Percentiles rank a stretch among this genome's conserved stretches.
These are phyloP conservation scores for Grallaria varia DNA, from an alignment of 2,113 vertebrate genomes.

Conservation along the genomic window DNA sequence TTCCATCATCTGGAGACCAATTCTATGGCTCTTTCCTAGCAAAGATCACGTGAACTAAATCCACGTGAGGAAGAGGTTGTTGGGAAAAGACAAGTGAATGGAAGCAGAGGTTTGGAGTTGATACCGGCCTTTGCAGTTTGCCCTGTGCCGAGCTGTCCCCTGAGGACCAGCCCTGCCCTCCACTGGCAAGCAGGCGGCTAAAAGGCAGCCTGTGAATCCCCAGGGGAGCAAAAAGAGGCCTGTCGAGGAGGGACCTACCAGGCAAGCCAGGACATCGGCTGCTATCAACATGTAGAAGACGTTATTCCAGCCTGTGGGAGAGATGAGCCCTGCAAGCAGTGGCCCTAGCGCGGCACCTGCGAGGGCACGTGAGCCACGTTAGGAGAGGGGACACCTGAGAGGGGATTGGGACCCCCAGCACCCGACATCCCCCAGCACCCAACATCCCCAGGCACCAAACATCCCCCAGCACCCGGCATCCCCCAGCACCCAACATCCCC, in stretches of 20 bases:
- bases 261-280: slow-evolving; percentile 86
- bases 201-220: background rate
- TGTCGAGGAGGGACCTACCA: slow-evolving; percentile 74
- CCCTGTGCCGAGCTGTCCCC: background rate
- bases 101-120: background rate
- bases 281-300: slow-evolving; percentile 98
- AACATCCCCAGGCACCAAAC: too few relatives aligned
- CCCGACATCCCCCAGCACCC: too few relatives aligned
- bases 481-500: too few relatives aligned
- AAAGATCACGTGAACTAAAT: accelerated
- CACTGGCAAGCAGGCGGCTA: accelerated
- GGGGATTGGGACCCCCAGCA: background rate
- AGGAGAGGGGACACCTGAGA: accelerated
- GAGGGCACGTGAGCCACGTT: background rate
- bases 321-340: slow-evolving; percentile 89
- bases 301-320: slow-evolving; percentile 90
- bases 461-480: too few relatives aligned
- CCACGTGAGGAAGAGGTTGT: accelerated
- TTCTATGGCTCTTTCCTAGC: background rate
- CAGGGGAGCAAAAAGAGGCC: background rate
- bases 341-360: slow-evolving; percentile 92
- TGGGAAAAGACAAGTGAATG: background rate
- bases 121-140: background rate
- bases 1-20: accelerated
- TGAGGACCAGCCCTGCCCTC: background rate